Evolutionary conservation across 2,888 invertebrate species (phyloP).

Genomic region (Tanypteryx hageni): DNA sequence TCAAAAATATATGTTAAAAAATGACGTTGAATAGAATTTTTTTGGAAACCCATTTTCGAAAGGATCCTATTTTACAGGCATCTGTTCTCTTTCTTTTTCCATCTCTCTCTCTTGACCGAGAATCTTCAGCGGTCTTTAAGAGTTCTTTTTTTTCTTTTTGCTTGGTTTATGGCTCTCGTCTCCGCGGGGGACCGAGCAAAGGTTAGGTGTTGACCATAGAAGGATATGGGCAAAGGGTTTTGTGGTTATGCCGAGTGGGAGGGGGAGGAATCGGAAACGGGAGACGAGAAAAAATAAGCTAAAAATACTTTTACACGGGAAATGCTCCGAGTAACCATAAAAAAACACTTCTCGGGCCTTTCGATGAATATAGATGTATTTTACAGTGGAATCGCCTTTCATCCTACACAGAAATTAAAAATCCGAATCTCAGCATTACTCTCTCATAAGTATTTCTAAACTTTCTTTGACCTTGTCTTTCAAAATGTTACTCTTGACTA

Average conservation of each 20-base stretch:
- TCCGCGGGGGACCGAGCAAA: conserved; percentile 59
- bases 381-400: background rate
- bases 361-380: conserved; percentile 37
- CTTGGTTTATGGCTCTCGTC: conserved; percentile 52
- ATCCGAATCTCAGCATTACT: no score
- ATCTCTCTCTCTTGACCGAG: background rate
- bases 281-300: conserved; percentile 22
- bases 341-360: conserved; percentile 18
- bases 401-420: no score
- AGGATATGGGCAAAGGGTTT: conserved; percentile 8
- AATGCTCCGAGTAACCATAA: conserved; percentile 37
- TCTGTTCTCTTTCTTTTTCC: background rate
- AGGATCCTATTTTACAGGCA: background rate
- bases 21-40: conserved; percentile 10
- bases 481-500: no score
- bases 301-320: conserved; percentile 51
- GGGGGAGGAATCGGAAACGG: background rate
- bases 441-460: no score
- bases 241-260: background rate
- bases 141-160: conserved; percentile 46
- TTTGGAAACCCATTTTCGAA: background rate
- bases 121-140: conserved; percentile 40
- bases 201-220: conserved; percentile 48
- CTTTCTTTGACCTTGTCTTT: no score
- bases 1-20: conserved; percentile 10